Evolutionary conservation across 1,140 invertebrate species (phyloP).

Genomic region (Drosophila pectinifera): DNA sequence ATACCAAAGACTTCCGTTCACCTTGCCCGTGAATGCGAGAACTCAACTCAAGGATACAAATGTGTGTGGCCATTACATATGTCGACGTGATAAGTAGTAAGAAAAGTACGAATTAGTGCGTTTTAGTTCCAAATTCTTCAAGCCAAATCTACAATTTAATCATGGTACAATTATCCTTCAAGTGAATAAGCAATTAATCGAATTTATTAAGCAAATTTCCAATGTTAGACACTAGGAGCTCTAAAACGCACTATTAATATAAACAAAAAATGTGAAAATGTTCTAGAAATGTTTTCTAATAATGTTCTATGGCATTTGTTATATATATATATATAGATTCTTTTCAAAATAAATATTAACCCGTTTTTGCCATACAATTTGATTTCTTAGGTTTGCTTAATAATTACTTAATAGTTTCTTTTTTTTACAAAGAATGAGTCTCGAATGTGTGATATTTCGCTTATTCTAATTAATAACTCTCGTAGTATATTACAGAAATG

Average conservation of each 20-base stretch:
- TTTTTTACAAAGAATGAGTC: slow-evolving; percentile 56
- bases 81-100: slow-evolving; percentile 14
- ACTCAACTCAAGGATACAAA: slow-evolving; percentile 42
- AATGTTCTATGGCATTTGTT: slow-evolving; percentile 9
- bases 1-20: slow-evolving; percentile 34
- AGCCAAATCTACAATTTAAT: not conserved
- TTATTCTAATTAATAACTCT: slow-evolving; percentile 44
- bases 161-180: not conserved
- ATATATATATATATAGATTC: not conserved
- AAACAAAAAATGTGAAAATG: slow-evolving; percentile 3
- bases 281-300: slow-evolving; percentile 24
- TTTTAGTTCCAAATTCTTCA: not conserved
- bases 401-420: slow-evolving; percentile 26
- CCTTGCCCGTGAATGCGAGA: slow-evolving; percentile 15
- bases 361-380: slow-evolving; percentile 61
- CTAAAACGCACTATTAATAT: slow-evolving; percentile 23
- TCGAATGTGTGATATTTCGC: slow-evolving; percentile 43
- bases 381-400: slow-evolving; percentile 36
- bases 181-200: not conserved
- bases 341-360: slow-evolving; percentile 7
- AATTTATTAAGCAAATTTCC: not conserved
- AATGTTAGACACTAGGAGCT: not conserved
- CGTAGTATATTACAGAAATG: slow-evolving; percentile 35
- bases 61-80: slow-evolving; percentile 47
- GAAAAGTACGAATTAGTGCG: slow-evolving; percentile 15